Base-by-base conservation (phyloP, 2,888 invertebrate species). In the Pristionchus arcanus region DNA sequence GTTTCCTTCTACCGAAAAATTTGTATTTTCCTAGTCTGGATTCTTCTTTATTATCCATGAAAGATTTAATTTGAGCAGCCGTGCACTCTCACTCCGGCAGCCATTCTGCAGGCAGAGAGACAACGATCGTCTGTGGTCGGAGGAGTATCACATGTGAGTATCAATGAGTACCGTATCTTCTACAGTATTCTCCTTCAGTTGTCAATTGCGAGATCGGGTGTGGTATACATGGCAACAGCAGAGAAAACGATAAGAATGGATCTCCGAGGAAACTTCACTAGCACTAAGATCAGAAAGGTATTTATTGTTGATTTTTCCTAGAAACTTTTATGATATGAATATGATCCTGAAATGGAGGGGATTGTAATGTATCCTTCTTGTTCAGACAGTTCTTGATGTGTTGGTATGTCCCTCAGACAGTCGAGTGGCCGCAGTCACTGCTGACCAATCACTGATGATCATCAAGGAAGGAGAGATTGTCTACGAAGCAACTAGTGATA, bases 21-120 rank as follows among this genome's bases (percentile, higher is more conserved):
- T 49, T 49, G 42, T 49, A 49, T 49, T 49, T 0, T 7, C 13
- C 42, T 9, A 49, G 9, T 9, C 42, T 49, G 42, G 3, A 49
- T 49, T 49, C 42, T 49, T 9, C 42, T 49, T 49, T 49, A 49
- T 49, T 9, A 9, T 42, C 42, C 42, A 5, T 49, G 11, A 49
- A n/a, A 59, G 66, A 49, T 63, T 5, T 5, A 34, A 71, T 71
- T 87, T 25, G 0, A 71, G 68, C 19, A 5, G 28, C 5, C 42
- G n/a, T 59, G 42, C 16, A 19, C 77, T 31, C 34, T 66, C 37
- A 42, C 55, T 7, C n/a, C 88, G 13, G 88, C 71, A 11, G 68
- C 37, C 1, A 66, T 66, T n/a, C 81, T 89, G 4, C 89, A 89
- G 63, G 89, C 89, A 59, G 89, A 89, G 31, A 55, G 89, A 81